Evolutionary conservation across 2,113 vertebrate genomes (phyloP), one percentile per base, ranked within the genome.

Genomic region (Notarius quadriscutis): DNA sequence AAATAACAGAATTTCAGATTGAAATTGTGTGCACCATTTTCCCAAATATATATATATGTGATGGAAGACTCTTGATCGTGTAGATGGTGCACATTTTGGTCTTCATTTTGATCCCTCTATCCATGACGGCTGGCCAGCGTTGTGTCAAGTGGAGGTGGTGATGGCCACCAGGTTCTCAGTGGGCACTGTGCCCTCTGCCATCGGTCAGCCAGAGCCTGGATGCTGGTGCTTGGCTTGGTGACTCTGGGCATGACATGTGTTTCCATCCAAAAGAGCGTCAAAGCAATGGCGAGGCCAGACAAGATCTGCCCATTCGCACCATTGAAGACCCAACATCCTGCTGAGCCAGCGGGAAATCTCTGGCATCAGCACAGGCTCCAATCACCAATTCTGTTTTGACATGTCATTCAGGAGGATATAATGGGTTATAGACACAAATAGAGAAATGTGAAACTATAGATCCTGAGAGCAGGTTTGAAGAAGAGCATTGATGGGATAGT

Each of bases 291-390:
- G 89, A 91, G 89, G 84, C 92, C 94, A 95, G 94, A 95, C 94
- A 93, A 89, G 92, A 94, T 91, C 91, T 94, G 94, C 94, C 93
- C 94, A 92, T 92, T 94, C 87, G 85, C 90, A 90, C 93, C 72
- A 88, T 89, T 90, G 92, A 94, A 93, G 92, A 93, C 91, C 91
- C 88, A 90, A 93, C 86, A 84, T 91, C 94, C 92, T 92, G 93
- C 94, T 93, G 95, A 89, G 95, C 91, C 92, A 91, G 89, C 90
- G 93, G 95, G 94, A 93, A 93, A 92, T 90, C 91, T 89, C 94
- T 95, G 95, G 93, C 95, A 93, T 89, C 81, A 89, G 87, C 89
- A 81, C 53, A 88, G 89, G 89, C 92, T 92, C 91, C 93, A 90
- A 92, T 94, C 93, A 92, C 89, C 90, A 88, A 88, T 91, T 91